Evolutionary conservation across 2,888 invertebrate species (phyloP), one percentile per base, ranked within the genome.

Genomic region (Tiliacea aurago): DNA sequence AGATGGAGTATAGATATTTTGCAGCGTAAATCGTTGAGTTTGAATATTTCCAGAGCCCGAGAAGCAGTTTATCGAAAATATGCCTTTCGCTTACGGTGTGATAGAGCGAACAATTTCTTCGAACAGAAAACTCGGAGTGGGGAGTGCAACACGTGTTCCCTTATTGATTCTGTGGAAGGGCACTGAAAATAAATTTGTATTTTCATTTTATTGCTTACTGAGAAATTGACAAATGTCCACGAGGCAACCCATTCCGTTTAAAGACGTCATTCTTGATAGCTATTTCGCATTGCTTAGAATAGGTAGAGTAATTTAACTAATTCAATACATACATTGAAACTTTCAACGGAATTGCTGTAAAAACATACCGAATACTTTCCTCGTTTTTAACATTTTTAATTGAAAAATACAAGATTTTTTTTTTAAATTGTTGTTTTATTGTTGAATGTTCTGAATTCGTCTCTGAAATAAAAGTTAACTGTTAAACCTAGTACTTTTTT

Each of bases 121-220:
- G 88, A 87, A 88, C 76, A 85, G 81, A 85, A 87, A 86, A 85
- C 81, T 81, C 64, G 43, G 62, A 70, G 84, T 76, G 70, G 65
- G 65, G 78, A 77, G 80, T 61, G 72, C 78, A 73, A 82, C 88
- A 86, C 84, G 84, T 87, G 88, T 84, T 81, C 78, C 73, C 75
- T 83, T 85, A 88, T 88, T 83, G 88, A 87, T 88, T 88, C 88
- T 77, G 62, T 79, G 84, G 82, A 88, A 83, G 73, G 80, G 81
- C 58, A 84, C 81, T 81, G 68, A 84, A 85, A 87, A 86, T 87
- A 84, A 87, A 84, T 86, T 80, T 78, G 85, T 85, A 87, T 88
- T 86, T 84, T 77, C 83, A 81, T 87, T 87, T 87, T 87, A 88
- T 81, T 74, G 73, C 80, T 85, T 86, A 81, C 84, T 69, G 68